Evolutionary conservation across 2,888 invertebrate genomes (phyloP), one percentile per base, ranked within the genome.

Genomic region (Pyrochroa serraticornis): DNA sequence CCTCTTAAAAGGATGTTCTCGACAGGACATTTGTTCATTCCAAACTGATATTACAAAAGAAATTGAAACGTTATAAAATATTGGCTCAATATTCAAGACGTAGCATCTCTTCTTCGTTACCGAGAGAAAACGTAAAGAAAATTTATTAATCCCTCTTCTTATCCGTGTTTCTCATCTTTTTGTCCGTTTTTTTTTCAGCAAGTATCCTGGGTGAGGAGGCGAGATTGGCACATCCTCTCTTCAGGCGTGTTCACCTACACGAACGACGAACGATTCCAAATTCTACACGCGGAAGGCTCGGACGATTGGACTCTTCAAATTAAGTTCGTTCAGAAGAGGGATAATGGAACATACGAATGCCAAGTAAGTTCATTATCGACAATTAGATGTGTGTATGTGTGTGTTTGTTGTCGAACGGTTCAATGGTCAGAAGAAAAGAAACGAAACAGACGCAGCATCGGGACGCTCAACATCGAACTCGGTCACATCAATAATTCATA

Each of bases 241-340:
- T 93, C 93, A 58, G 94, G 94, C 45, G 87, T 91, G 79, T 91
- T 91, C 80, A 90, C 93, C 73, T 95, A 93, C 82, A 94, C 95
- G 70, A 94, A 92, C 81, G 95, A 95, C 80, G 93, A 93, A 77
- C 85, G 91, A 69, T 91, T 91, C 78, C 84, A 84, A 76, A 83
- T 84, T 66, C 83, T 93, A 63, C 95, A 95, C 81, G 85, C 88
- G 65, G 93, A 95, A 75, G 92, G 93, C 49, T 90, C 93, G 32
- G 94, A 95, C 79, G 94, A 94, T 81, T 95, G 95, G 95, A 93
- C 92, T 47, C 83, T 95, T 68, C 94, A 95, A 82, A 93, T 95
- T 80, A 95, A 95, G 82, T 95, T 92, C 81, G 93, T 95, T 66
- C 93, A 95, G 81, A 92, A 91, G 75, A 84, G 94, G 75, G 95